Percentiles rank a stretch among this genome's conserved stretches.
Conservation (phyloP, 2,113 vertebrate genomes). For the Hippoglossus stenolepis region DNA sequence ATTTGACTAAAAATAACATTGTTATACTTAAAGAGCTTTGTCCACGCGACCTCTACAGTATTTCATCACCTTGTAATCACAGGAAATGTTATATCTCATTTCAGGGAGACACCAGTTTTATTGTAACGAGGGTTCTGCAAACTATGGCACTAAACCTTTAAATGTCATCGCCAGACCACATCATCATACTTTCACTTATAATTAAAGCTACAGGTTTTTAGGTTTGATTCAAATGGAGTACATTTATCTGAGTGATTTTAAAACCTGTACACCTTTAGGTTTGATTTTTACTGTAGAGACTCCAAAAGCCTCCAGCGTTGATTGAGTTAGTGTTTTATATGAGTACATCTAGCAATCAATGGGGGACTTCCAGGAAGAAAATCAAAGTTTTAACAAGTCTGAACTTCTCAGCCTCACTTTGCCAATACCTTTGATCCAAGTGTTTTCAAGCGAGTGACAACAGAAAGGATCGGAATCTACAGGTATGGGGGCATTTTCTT, state of each 20-base stretch:
- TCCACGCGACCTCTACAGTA: neutral
- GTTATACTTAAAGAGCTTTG: neutral
- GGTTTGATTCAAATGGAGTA: neutral
- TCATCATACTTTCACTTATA: neutral
- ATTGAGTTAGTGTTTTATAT: neutral
- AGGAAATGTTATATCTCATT: neutral
- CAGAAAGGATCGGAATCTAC: neutral
- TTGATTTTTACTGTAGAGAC: neutral
- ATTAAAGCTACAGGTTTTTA: neutral
- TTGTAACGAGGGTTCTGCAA: neutral
- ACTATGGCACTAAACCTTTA: neutral
- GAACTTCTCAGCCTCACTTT: slow-evolving; percentile 1
- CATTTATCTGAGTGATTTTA: neutral
- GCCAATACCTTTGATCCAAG: slow-evolving; percentile 18
- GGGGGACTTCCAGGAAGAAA: neutral
- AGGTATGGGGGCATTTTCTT: slow-evolving; percentile 20
- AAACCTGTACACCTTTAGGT: neutral
- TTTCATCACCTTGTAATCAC: neutral
- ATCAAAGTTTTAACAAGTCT: neutral
- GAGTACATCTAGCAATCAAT: neutral
- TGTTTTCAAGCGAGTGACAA: slow-evolving; percentile 15
- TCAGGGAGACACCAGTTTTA: neutral
- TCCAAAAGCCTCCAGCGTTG: neutral
- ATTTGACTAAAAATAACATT: neutral
- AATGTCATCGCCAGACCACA: neutral